Conservation (phyloP, 2,797 vertebrate genomes). For the Momotus momota region DNA sequence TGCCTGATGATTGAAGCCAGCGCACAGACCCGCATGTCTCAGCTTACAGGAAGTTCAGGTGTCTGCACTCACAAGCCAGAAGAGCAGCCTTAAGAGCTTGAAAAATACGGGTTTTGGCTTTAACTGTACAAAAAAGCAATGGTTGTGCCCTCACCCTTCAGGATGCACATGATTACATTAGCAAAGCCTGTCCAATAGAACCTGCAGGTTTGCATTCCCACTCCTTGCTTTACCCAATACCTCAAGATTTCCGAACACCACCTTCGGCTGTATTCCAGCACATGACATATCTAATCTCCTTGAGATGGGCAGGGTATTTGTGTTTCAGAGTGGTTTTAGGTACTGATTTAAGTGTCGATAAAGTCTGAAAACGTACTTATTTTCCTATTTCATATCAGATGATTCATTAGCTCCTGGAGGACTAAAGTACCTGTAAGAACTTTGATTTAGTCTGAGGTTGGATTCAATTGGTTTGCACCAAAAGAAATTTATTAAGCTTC, state of each 20-base stretch:
- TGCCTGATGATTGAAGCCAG: not conserved
- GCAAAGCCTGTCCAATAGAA: not conserved
- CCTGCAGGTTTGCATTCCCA: not conserved
- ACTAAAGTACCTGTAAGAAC: not conserved
- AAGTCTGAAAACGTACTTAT: not conserved
- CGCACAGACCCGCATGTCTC: accelerated
- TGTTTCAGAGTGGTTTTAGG: not conserved
- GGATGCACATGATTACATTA: accelerated
- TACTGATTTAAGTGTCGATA: not conserved
- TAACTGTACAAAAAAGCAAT: not conserved
- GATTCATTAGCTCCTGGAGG: not conserved
- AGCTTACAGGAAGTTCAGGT: not conserved
- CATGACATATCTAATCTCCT: accelerated
- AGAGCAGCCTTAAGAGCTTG: not conserved
- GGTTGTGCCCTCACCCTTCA: not conserved
- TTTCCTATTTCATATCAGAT: not conserved
- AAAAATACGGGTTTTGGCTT: not conserved
- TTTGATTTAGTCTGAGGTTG: not conserved
- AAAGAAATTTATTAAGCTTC: not conserved
- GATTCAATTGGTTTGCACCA: not conserved
- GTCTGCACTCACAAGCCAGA: not conserved
- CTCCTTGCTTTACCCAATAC: not conserved
- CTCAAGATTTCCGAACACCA: not conserved
- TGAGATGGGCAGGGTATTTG: not conserved
- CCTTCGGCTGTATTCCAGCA: not conserved